phyloP scores from a whole-genome alignment of 2,113 vertebrate genomes.

The Corynorhinus townsendii region DNA sequence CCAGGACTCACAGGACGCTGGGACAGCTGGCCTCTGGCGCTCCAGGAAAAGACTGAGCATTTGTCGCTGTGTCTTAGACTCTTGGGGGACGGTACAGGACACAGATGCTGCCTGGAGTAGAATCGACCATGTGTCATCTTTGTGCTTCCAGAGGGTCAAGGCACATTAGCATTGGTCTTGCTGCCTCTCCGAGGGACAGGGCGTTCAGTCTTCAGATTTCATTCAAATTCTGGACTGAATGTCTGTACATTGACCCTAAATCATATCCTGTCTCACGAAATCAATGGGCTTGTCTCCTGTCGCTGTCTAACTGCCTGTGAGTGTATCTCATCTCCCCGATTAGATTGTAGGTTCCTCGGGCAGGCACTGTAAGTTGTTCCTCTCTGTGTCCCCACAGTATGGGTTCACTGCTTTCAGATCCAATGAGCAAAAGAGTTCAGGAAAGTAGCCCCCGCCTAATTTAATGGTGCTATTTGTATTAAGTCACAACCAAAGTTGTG shows the following conservation, averaged over 20 bases:
- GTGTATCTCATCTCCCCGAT: not conserved
- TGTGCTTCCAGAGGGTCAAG: not conserved
- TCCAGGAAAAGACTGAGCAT: slow-evolving; percentile 35
- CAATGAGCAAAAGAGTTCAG: not conserved
- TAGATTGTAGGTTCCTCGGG: not conserved
- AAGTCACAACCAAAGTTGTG: not conserved
- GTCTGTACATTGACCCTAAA: slow-evolving; percentile 16
- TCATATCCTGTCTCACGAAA: slow-evolving; percentile 21
- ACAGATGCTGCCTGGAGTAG: slow-evolving; percentile 35
- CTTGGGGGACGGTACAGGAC: not conserved
- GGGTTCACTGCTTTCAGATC: not conserved
- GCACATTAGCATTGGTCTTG: slow-evolving; percentile 38
- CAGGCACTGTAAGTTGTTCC: not conserved
- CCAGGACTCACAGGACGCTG: not conserved
- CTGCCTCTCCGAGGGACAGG: not conserved
- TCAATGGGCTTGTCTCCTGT: not conserved
- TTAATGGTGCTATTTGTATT: not conserved
- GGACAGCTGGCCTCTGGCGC: slow-evolving; percentile 12
- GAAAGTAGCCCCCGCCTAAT: not conserved
- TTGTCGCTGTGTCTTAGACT: not conserved
- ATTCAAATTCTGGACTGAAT: slow-evolving; percentile 35
- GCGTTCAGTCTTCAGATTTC: slow-evolving; percentile 45
- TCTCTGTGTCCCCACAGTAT: not conserved
- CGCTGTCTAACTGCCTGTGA: not conserved
- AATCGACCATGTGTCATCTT: not conserved